Conservation (phyloP, 2,113 vertebrate genomes). For the Rousettus leschenaultii region DNA sequence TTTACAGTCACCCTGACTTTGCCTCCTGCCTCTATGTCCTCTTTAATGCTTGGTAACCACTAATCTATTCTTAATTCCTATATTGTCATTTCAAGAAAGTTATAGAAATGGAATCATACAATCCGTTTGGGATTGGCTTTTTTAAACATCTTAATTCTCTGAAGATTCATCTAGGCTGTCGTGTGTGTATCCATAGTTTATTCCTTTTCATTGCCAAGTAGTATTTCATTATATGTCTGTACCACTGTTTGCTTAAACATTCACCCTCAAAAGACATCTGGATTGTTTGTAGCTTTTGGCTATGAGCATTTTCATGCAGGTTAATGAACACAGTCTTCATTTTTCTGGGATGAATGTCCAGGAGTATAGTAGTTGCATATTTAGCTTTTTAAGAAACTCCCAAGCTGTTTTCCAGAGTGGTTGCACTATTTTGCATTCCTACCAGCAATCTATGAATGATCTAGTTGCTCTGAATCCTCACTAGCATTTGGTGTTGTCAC, state of each 20-base stretch:
- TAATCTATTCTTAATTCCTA: neutral
- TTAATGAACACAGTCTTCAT: neutral
- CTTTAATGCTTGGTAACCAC: neutral
- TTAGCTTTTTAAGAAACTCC: neutral
- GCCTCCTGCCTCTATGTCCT: neutral
- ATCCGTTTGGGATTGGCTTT: neutral
- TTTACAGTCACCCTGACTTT: neutral
- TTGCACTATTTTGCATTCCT: neutral
- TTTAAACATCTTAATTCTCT: neutral
- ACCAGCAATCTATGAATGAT: neutral
- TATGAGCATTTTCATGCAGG: neutral
- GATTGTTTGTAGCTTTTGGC: neutral
- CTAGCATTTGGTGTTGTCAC: neutral
- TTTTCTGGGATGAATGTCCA: neutral
- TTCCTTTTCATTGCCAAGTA: neutral
- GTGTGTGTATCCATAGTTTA: neutral
- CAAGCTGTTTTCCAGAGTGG: neutral
- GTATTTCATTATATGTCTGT: neutral
- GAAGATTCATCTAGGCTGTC: neutral
- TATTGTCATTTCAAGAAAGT: neutral
- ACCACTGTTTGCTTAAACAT: neutral
- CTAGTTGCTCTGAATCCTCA: neutral
- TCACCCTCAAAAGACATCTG: neutral
- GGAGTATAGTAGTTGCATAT: neutral
- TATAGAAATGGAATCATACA: neutral